Conservation (phyloP, 1,140 invertebrate genomes). For the Aphis craccivora region DNA sequence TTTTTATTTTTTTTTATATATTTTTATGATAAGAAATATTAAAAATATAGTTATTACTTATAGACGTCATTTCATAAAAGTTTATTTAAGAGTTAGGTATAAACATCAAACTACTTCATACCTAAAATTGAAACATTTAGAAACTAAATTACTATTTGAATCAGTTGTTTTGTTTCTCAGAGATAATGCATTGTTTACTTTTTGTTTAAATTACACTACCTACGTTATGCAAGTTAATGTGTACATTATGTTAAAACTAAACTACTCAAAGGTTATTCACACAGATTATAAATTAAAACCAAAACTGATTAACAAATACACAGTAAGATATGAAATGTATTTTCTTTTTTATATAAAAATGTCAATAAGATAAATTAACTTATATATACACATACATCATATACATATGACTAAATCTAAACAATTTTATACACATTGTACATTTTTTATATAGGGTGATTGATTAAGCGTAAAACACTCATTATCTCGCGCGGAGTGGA, state of each 20-base stretch:
- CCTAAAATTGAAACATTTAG: background rate
- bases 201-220: background rate
- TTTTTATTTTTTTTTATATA: no score
- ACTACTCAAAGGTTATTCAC: background rate
- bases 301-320: background rate
- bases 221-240: background rate
- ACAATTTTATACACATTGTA: no score
- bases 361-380: no score
- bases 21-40: background rate
- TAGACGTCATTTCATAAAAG: background rate
- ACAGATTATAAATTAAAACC: background rate
- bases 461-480: no score
- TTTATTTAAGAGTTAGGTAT: background rate
- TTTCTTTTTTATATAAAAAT: background rate
- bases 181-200: background rate
- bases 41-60: background rate
- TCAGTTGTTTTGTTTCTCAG: background rate
- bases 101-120: background rate
- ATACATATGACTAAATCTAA: no score
- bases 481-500: no score
- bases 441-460: no score
- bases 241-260: background rate
- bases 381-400: no score
- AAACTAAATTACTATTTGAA: background rate
- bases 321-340: background rate